These are phyloP conservation scores for Phylloscopus whistleri DNA, from an alignment of 2,113 vertebrate species.

Conservation along the genomic window DNA sequence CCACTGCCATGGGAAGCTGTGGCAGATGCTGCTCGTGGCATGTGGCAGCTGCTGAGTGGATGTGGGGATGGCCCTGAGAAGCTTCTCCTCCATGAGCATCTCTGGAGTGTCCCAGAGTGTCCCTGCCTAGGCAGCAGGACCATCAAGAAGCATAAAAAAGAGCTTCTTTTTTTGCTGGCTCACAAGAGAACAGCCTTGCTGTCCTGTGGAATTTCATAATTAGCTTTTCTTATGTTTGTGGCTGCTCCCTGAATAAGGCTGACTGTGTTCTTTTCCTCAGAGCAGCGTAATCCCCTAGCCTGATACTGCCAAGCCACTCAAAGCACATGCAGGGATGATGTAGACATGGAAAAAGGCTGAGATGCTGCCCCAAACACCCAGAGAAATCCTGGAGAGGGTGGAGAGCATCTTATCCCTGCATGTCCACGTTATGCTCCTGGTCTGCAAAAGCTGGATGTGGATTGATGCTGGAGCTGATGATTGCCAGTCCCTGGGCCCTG, in stretches of 20 bases:
- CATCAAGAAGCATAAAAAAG: background rate
- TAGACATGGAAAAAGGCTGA: background rate
- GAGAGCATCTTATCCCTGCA: background rate
- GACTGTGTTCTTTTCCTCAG: background rate
- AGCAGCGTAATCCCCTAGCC: background rate
- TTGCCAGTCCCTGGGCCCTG: background rate
- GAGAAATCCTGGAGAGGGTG: background rate
- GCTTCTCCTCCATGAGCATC: background rate
- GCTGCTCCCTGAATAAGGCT: conserved; percentile 11
- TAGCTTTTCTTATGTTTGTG: background rate
- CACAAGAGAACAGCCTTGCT: background rate
- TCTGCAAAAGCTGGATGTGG: background rate
- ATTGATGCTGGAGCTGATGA: background rate
- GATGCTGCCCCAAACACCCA: background rate
- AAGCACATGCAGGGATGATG: background rate
- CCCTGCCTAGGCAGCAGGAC: background rate
- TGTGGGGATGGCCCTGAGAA: background rate
- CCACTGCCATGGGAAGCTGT: fast-evolving
- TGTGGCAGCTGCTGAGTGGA: fast-evolving
- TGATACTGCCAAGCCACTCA: background rate
- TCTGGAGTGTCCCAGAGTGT: background rate
- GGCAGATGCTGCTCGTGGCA: background rate
- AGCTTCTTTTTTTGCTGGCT: background rate
- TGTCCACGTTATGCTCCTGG: fast-evolving
- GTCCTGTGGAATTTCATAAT: conserved; percentile 29